Conservation (phyloP, 2,113 vertebrate genomes). For the Sapajus apella region DNA sequence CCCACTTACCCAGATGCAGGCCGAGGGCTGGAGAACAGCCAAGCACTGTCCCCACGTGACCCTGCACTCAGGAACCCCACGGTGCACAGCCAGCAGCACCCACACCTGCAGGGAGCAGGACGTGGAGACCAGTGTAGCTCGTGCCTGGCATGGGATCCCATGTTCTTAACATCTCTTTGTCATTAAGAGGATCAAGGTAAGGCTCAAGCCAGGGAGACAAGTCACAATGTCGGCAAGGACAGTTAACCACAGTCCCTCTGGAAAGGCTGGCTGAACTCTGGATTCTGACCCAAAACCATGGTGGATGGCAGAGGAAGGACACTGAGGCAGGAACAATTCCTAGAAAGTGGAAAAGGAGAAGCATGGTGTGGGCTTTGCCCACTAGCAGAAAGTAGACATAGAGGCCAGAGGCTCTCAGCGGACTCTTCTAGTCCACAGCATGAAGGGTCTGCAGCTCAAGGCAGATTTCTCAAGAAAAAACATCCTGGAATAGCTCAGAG, state of each 20-base stretch:
- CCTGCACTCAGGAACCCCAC: not conserved
- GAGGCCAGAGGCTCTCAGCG: not conserved
- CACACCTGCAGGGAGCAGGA: not conserved
- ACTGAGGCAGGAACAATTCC: not conserved
- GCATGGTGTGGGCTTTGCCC: not conserved
- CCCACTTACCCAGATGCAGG: not conserved
- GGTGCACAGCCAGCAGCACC: not conserved
- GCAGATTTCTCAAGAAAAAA: not conserved
- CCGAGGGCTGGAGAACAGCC: not conserved
- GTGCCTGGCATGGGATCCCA: too few relatives aligned
- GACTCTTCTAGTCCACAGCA: not conserved
- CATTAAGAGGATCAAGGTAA: not conserved
- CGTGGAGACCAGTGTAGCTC: too few relatives aligned
- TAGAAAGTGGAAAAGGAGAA: not conserved
- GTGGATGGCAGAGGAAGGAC: not conserved
- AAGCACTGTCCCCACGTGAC: not conserved
- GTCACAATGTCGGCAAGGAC: not conserved
- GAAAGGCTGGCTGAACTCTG: not conserved
- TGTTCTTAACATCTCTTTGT: not conserved
- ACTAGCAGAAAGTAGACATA: not conserved
- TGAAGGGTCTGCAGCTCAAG: not conserved
- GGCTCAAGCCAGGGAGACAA: not conserved
- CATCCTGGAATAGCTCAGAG: not conserved
- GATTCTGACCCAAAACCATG: not conserved
- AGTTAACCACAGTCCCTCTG: not conserved